These are phyloP conservation scores for Spodoptera litura DNA, from an alignment of 1,140 invertebrate species.

Conservation along the genomic window DNA sequence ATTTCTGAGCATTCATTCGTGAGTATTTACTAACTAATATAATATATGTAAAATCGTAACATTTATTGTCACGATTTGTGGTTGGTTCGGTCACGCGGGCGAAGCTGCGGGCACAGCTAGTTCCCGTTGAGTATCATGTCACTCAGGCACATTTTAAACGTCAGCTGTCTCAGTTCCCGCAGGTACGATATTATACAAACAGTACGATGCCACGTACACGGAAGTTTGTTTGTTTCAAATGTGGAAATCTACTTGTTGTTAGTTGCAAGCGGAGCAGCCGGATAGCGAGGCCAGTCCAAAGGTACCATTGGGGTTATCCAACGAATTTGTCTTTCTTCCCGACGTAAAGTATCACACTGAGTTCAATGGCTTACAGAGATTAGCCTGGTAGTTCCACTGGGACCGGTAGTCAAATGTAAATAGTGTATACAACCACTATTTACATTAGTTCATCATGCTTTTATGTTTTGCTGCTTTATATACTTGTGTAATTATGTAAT, in stretches of 20 bases:
- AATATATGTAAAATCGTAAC: too few relatives aligned
- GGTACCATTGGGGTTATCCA: slow-evolving; percentile 19
- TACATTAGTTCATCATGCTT: neutral
- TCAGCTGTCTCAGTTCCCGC: slow-evolving; percentile 13
- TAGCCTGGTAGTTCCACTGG: slow-evolving; percentile 24
- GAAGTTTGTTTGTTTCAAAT: slow-evolving; percentile 32
- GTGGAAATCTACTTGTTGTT: slow-evolving; percentile 17
- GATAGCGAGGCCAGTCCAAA: neutral
- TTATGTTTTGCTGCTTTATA: neutral
- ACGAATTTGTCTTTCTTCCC: neutral
- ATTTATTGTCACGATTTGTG: neutral
- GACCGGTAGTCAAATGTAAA: neutral
- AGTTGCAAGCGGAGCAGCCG: slow-evolving; percentile 19
- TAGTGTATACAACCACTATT: neutral
- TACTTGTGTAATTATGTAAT: neutral
- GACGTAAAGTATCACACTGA: slow-evolving; percentile 1
- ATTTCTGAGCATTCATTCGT: too few relatives aligned
- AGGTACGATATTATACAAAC: slow-evolving; percentile 2
- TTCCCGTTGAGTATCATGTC: neutral
- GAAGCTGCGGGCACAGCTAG: neutral
- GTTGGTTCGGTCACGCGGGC: neutral
- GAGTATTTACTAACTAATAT: too few relatives aligned
- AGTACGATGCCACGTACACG: neutral
- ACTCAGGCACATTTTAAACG: slow-evolving; percentile 26
- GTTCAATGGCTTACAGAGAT: slow-evolving; percentile 9